phyloP scores from a whole-genome alignment of 2,113 vertebrate species.

The Pomatorhinus ruficollis region DNA sequence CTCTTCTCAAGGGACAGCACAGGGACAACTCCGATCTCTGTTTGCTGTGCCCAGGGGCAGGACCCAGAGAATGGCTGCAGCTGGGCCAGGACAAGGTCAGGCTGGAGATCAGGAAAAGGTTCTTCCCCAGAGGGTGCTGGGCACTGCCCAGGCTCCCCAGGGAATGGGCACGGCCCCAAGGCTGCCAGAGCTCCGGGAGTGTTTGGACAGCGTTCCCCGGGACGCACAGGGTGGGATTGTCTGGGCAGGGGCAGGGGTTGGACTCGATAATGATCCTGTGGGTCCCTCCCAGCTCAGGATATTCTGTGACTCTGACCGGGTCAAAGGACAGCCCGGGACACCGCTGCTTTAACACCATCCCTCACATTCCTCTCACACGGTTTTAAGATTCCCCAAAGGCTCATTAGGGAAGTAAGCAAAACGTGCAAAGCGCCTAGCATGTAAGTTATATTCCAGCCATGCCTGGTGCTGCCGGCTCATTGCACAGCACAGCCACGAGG shows the following conservation, averaged over 20 bases:
- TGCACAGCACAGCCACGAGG: conserved; percentile 57
- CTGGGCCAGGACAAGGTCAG: background rate
- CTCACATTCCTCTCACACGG: background rate
- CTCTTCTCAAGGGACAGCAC: background rate
- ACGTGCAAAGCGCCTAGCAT: background rate
- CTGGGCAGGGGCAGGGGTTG: background rate
- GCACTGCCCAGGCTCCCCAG: background rate
- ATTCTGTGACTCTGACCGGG: background rate
- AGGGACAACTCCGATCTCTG: background rate
- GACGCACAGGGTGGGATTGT: background rate
- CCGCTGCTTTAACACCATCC: background rate
- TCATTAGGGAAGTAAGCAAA: background rate
- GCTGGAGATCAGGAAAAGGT: background rate
- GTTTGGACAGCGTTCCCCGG: fast-evolving
- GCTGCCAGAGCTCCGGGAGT: background rate
- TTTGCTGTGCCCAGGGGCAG: background rate
- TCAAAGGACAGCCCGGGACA: background rate
- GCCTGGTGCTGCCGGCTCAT: background rate
- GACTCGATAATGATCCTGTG: background rate
- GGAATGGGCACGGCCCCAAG: background rate
- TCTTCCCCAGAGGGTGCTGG: background rate
- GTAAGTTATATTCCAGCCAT: background rate
- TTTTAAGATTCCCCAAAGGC: background rate
- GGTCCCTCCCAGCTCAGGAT: background rate
- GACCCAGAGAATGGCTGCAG: background rate